Evolutionary conservation across 2,113 vertebrate species (phyloP).

Genomic region (Gymnarchus niloticus): DNA sequence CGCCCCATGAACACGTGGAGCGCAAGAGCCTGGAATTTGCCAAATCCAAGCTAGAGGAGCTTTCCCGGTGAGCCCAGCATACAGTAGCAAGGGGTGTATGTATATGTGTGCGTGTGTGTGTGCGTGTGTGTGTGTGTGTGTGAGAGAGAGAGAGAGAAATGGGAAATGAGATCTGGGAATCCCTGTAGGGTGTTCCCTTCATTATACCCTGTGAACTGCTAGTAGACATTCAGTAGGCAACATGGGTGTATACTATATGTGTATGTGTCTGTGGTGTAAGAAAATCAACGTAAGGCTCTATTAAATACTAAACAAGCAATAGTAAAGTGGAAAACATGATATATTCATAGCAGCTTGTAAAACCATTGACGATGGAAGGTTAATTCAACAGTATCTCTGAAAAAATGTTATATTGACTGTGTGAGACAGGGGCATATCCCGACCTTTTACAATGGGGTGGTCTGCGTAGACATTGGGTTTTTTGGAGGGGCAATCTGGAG

Average conservation of each 20-base stretch:
- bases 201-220: neutral
- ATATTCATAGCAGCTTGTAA: neutral
- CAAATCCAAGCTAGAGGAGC: constrained; percentile 91
- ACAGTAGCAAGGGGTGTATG: neutral
- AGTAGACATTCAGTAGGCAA: neutral
- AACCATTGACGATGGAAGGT: neutral
- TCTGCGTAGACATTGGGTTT: no score
- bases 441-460: no score
- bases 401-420: no score
- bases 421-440: no score
- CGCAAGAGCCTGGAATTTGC: constrained; percentile 96
- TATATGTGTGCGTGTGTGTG: neutral
- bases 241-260: neutral
- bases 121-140: neutral
- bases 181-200: neutral
- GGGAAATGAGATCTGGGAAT: neutral
- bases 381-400: neutral
- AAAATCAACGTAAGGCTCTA: neutral
- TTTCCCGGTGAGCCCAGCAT: constrained; percentile 73
- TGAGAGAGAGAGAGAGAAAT: neutral
- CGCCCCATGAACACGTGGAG: constrained; percentile 92
- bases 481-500: no score
- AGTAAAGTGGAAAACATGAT: neutral
- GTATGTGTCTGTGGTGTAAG: neutral
- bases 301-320: neutral